Conservation (phyloP, 2,888 invertebrate genomes). For the Alloplasta piceator region DNA sequence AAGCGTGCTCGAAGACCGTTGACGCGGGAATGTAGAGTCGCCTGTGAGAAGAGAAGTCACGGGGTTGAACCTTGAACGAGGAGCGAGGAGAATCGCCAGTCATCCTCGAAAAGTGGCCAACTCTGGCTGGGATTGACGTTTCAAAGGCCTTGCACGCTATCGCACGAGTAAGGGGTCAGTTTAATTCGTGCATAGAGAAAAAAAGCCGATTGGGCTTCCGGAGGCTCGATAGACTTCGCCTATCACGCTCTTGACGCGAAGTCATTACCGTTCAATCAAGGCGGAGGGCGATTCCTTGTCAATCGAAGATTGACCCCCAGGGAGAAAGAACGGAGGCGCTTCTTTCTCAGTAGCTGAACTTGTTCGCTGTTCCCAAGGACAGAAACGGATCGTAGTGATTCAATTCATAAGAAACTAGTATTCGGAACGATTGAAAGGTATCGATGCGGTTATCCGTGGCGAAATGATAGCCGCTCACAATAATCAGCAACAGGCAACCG, state of each 20-base stretch:
- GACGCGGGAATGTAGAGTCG: not conserved
- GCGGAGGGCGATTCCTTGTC: not conserved
- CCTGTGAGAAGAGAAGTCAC: not conserved
- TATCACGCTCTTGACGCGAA: conserved; percentile 36
- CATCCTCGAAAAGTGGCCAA: not conserved
- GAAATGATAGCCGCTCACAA: conserved; percentile 76
- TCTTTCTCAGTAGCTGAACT: too few species aligned
- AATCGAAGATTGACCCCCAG: too few species aligned
- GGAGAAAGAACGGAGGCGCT: too few species aligned
- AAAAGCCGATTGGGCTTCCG: conserved; percentile 28
- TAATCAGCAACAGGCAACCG: conserved; percentile 68
- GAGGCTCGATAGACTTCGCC: conserved; percentile 25
- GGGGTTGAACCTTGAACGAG: not conserved
- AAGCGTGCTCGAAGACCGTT: too few species aligned
- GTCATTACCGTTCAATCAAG: conserved; percentile 1
- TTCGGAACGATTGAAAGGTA: too few species aligned
- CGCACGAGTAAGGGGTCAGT: conserved; percentile 20
- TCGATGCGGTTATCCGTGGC: not conserved
- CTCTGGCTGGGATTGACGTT: conserved; percentile 14
- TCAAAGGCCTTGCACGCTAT: conserved; percentile 32
- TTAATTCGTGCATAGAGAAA: conserved; percentile 18
- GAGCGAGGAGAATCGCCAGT: not conserved
- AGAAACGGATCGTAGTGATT: too few species aligned
- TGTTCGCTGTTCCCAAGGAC: too few species aligned
- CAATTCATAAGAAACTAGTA: too few species aligned